Evolutionary conservation across 2,888 invertebrate species (phyloP).

Genomic region (Morpho helenor): DNA sequence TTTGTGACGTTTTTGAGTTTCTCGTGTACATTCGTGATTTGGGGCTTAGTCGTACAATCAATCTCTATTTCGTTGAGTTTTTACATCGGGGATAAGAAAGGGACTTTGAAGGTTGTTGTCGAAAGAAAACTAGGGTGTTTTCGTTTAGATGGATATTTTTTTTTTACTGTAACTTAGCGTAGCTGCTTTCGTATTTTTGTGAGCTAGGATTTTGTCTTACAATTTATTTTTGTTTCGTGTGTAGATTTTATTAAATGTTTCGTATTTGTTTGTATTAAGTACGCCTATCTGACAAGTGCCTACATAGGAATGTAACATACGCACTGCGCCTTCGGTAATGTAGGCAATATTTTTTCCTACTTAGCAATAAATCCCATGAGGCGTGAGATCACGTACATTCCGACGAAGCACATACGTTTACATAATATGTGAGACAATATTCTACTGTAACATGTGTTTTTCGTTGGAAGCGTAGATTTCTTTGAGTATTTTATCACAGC

Average conservation of each 20-base stretch:
- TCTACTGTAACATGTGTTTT: slow-evolving; percentile 17
- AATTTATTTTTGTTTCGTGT: background rate
- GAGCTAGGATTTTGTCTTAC: no score
- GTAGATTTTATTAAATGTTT: background rate
- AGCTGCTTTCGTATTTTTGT: no score
- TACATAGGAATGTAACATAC: slow-evolving; percentile 17
- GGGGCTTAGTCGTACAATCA: no score
- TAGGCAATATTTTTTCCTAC: slow-evolving; percentile 31
- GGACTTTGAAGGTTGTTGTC: no score
- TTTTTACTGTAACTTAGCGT: no score
- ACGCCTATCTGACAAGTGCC: slow-evolving; percentile 16
- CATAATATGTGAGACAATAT: slow-evolving; percentile 24
- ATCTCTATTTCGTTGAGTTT: no score
- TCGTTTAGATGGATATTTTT: no score
- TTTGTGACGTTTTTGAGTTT: no score
- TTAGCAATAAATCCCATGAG: slow-evolving; percentile 30
- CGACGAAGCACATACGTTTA: slow-evolving; percentile 21
- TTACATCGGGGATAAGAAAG: no score
- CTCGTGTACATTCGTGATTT: no score
- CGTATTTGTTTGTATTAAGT: slow-evolving; percentile 2
- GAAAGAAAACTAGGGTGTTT: no score
- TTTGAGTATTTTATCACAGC: slow-evolving; percentile 4
- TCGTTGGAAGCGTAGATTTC: slow-evolving; percentile 11
- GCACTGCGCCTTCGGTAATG: slow-evolving; percentile 29
- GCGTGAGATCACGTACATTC: slow-evolving; percentile 30